Conservation (phyloP, 2,113 vertebrate genomes). For the Antigone vipio region DNA sequence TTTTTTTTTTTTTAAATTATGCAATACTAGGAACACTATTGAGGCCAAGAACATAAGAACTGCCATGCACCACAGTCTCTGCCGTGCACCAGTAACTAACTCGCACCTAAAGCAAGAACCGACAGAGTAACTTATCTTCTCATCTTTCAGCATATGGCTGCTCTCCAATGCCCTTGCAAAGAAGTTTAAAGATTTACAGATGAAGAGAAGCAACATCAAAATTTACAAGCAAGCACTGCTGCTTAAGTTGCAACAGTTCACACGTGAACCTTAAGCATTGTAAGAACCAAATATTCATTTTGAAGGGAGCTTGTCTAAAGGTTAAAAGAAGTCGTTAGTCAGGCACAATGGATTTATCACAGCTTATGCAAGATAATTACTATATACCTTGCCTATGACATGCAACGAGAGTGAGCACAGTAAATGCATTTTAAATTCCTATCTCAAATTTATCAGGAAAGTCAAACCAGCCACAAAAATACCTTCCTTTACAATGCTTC, state of each 20-base stretch:
- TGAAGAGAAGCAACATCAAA: not conserved
- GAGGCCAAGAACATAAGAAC: not conserved
- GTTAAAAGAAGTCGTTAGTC: not conserved
- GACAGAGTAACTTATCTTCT: not conserved
- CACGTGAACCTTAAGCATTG: fast-evolving
- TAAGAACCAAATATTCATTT: not conserved
- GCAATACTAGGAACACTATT: not conserved
- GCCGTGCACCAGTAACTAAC: not conserved
- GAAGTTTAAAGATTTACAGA: not conserved
- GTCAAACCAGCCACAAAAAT: not conserved
- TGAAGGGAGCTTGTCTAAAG: not conserved
- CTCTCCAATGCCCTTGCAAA: not conserved
- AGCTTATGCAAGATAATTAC: not conserved
- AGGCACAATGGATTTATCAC: not conserved
- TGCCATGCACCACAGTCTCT: not conserved
- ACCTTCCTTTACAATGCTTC: not conserved
- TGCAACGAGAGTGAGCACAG: not conserved
- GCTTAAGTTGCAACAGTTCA: not conserved
- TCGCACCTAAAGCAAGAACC: not conserved
- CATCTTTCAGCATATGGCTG: not conserved
- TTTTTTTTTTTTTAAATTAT: not conserved
- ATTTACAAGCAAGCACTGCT: not conserved
- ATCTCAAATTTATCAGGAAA: not conserved
- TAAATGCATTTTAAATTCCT: not conserved
- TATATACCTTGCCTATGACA: not conserved